Evolutionary conservation across 1,140 invertebrate genomes (phyloP), one percentile per base, ranked within the genome.

Genomic region (Halyomorpha halys): DNA sequence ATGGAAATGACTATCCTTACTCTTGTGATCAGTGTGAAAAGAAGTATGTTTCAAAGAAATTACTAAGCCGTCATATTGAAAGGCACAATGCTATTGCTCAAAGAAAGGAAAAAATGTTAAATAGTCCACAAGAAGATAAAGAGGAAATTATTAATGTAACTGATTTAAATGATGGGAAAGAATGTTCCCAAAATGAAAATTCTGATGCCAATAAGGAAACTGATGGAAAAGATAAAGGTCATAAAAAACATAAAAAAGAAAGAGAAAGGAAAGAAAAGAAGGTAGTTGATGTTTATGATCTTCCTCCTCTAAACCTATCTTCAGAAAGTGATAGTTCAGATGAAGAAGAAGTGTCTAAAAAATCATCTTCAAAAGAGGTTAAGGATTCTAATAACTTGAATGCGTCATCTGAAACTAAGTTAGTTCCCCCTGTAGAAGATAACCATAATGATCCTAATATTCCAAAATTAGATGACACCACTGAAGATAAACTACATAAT

Each of bases 11-110:
- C 66, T 74, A 76, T 60, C 85, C 87, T 1, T 85, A 90, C 73
- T 69, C 76, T 19, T 92, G 90, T 72, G 75, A 73, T 16, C 82
- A 87, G 71, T 93, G 90, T 72, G 74, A 79, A 9, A 82, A 88
- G 68, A 83, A 81, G 66, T 92, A 91, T 75, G 85, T 93, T 44
- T 91, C 89, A 0, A 86, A 86, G 64, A 90, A 89, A 72, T 71
- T 91, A 2, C 71, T 90, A 8, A 68, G 75, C 6, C 89, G 87
- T 71, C 90, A 93, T 73, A 76, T 81, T 67, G 74, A 73, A 11
- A 71, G 68, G 63, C 81, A 84, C 67, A 74, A 77, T 21, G 64
- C 51, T 19, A 44, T 59, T 62, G 49, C 56, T 23, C 47, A 62
- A 21, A 44, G 34, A 13, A 56, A 66, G 30, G 64, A 67, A 21